Conservation (phyloP, 2,888 invertebrate genomes). For the Operophtera brumata region DNA sequence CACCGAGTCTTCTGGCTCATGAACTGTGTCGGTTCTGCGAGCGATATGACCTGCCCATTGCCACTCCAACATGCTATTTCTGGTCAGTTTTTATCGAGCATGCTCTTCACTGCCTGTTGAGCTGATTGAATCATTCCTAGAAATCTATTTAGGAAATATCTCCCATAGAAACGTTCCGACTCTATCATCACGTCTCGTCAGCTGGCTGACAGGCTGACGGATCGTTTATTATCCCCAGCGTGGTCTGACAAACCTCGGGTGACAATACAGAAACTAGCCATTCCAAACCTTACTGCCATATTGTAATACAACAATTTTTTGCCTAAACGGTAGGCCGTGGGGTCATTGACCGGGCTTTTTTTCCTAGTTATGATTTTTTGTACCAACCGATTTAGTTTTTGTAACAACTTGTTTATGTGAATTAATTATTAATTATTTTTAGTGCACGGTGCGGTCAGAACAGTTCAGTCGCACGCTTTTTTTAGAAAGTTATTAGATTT, state of each 20-base stretch:
- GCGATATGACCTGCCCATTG: no score
- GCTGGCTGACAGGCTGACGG: conserved; percentile 45
- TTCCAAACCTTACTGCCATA: conserved; percentile 34
- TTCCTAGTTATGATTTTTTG: conserved; percentile 35
- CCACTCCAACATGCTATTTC: no score
- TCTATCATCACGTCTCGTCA: conserved; percentile 46
- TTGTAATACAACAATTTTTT: conserved; percentile 36
- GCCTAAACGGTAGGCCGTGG: conserved; percentile 36
- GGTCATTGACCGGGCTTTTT: conserved; percentile 42
- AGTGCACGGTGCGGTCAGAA: no score
- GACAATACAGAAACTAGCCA: conserved; percentile 35
- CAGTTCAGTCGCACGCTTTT: no score
- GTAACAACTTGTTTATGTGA: conserved; percentile 21
- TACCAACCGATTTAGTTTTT: conserved; percentile 27
- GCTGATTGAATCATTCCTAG: background rate
- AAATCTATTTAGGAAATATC: conserved; percentile 16
- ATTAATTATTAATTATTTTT: conserved; percentile 23
- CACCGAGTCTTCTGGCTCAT: no score
- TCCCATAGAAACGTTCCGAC: conserved; percentile 22
- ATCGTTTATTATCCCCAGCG: conserved; percentile 66
- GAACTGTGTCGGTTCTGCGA: no score
- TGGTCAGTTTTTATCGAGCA: no score
- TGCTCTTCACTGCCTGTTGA: no score
- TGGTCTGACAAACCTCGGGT: conserved; percentile 53
- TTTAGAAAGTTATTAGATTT: no score